A percentile compares a stretch with the other conserved stretches of the same genome.
These are phyloP conservation scores for Acanthosepion esculentum DNA, from an alignment of 2,888 invertebrate genomes.

Conservation along the genomic window DNA sequence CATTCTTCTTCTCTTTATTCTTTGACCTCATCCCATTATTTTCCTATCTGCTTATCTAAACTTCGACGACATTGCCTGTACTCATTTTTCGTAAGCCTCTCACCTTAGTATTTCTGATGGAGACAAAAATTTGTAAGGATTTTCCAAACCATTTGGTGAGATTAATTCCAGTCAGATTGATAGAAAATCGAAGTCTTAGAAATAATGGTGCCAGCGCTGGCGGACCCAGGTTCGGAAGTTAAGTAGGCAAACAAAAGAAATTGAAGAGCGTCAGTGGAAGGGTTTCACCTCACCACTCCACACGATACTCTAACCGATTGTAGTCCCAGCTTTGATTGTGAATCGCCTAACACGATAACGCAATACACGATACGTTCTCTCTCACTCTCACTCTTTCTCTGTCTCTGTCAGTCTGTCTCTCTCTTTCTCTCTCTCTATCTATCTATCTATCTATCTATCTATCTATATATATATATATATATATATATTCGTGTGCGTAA, in stretches of 20 bases:
- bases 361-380: not conserved
- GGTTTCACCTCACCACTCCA: not conserved
- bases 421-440: too few species aligned
- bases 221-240: not conserved
- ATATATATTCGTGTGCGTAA: too few species aligned
- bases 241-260: not conserved
- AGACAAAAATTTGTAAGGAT: not conserved
- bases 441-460: too few species aligned
- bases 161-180: conserved; percentile 20
- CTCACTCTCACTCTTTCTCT: too few species aligned
- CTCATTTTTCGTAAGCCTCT: not conserved
- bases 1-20: too few species aligned
- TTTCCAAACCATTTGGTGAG: not conserved
- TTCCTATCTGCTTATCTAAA: too few species aligned
- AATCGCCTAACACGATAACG: not conserved
- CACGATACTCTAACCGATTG: not conserved
- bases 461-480: too few species aligned
- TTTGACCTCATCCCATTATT: too few species aligned
- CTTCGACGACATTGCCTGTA: not conserved
- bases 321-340: not conserved
- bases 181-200: conserved; percentile 11
- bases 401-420: too few species aligned
- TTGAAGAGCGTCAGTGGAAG: not conserved
- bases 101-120: not conserved
- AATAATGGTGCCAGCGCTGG: not conserved